phyloP scores from a whole-genome alignment of 2,797 vertebrate species.

The Neomorphus geoffroyi region DNA sequence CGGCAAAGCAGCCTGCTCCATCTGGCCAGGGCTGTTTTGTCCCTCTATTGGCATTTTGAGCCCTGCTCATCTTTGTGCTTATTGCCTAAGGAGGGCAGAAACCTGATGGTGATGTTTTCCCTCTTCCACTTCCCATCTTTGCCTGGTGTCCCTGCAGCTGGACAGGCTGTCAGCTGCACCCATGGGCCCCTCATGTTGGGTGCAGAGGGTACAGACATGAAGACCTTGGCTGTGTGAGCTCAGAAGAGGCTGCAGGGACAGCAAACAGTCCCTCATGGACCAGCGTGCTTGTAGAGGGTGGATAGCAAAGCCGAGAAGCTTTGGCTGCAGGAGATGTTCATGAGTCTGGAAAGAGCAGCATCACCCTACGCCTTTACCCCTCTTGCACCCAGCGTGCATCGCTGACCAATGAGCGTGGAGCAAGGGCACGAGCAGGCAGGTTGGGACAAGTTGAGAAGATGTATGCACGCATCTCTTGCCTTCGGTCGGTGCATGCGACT shows the following conservation, averaged over 20 bases:
- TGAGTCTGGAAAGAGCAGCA: neutral
- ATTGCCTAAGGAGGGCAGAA: neutral
- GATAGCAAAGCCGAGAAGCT: neutral
- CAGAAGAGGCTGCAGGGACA: neutral
- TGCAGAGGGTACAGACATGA: neutral
- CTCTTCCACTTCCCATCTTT: neutral
- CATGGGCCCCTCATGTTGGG: neutral
- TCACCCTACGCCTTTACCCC: neutral
- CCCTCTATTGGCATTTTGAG: neutral
- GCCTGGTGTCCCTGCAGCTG: neutral
- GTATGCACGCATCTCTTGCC: fast-evolving
- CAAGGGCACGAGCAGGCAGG: neutral
- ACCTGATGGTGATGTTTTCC: neutral
- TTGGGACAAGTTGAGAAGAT: neutral
- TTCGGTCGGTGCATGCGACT: fast-evolving
- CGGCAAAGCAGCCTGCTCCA: neutral
- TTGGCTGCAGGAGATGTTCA: neutral
- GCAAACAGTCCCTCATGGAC: neutral
- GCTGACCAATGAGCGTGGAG: fast-evolving
- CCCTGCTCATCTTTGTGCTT: neutral
- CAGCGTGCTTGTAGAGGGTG: neutral
- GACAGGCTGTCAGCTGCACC: neutral
- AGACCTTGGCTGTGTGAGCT: neutral
- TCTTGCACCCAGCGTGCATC: fast-evolving
- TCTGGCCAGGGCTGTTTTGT: neutral